Evolutionary conservation across 2,888 invertebrate genomes (phyloP), one percentile per base, ranked within the genome.

Genomic region (Catonia carolina): DNA sequence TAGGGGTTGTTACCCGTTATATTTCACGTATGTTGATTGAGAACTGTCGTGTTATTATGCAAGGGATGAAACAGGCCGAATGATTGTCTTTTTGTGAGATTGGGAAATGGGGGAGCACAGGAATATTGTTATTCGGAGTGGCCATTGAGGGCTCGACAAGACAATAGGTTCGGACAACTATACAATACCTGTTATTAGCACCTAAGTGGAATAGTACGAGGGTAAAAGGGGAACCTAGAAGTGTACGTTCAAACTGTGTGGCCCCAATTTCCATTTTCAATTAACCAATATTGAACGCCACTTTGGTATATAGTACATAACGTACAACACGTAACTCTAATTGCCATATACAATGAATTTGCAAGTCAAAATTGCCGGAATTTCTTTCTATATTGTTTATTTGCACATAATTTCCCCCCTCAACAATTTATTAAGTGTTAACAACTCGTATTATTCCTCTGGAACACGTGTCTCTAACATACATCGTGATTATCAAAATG

Each of bases 291-390:
- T 45, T 45, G 45, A 45, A 45, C 45, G 22, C 20, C 45, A 45
- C 45, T 45, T 45, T n/a, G n/a, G n/a, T n/a, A n/a, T n/a, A n/a
- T n/a, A 45, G 27, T 27, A 20, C 45, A 45, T 8, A 27, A 27
- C 27, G 5, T 8, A 27, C 8, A 27, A 27, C 27, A 27, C 27
- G 27, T 27, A 27, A 27, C 45, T 22, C 23, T 14, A 45, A 45
- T 45, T 45, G 45, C 23, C 45, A 12, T 45, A 45, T 45, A 45
- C 45, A 45, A 45, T 45, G 45, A 45, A 45, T 45, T 45, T 45
- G 45, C 45, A 45, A 45, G 27, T 45, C 45, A 45, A 45, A 45
- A 45, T 45, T 27, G 45, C 45, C 42, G n/a, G 45, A 45, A 23
- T 45, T 5, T 45, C 27, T 27, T n/a, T 27, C 27, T 27, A 27